These are phyloP conservation scores for Sphaeridia pumilis DNA, from an alignment of 2,888 invertebrate species.

Conservation along the genomic window DNA sequence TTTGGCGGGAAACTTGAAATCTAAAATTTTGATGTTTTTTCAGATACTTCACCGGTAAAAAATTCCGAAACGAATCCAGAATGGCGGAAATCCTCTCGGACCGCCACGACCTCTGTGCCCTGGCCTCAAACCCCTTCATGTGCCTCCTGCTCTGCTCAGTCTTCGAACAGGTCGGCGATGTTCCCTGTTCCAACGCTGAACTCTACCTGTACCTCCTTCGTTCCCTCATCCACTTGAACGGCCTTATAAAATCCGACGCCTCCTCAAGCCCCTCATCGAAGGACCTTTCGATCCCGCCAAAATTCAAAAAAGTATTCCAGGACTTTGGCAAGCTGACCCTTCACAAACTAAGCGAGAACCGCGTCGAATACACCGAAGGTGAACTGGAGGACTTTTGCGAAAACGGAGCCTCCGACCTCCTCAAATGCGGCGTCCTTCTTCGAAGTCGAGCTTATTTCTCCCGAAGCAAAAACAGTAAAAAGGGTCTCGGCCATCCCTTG, in stretches of 20 bases:
- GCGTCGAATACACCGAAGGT: conserved; percentile 24
- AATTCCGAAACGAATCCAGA: conserved; percentile 28
- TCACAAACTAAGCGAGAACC: conserved; percentile 43
- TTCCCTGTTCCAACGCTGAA: conserved; percentile 41
- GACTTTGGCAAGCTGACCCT: conserved; percentile 47
- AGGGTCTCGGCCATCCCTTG: conserved; percentile 23
- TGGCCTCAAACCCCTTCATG: conserved; percentile 46
- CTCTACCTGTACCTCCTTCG: conserved; percentile 43
- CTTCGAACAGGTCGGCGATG: conserved; percentile 43
- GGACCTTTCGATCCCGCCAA: conserved; percentile 38
- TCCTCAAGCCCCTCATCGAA: conserved; percentile 18
- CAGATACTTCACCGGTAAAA: conserved; percentile 31
- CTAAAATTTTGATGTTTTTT: neutral
- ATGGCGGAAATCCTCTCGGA: conserved; percentile 34
- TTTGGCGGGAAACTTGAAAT: neutral
- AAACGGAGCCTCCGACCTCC: conserved; percentile 31
- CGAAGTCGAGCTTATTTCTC: conserved; percentile 38
- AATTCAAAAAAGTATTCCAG: conserved; percentile 43
- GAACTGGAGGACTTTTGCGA: conserved; percentile 28
- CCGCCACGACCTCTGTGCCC: conserved; percentile 38
- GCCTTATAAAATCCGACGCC: conserved; percentile 37
- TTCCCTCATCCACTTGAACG: conserved; percentile 42
- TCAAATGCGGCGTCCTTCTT: conserved; percentile 43
- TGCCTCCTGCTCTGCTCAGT: conserved; percentile 46
- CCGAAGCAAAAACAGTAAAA: conserved; percentile 17